A percentile compares a stretch with the other conserved stretches of the same genome.
These are phyloP conservation scores for Embiotoca jacksoni DNA, from an alignment of 2,113 vertebrate genomes.

Conservation along the genomic window DNA sequence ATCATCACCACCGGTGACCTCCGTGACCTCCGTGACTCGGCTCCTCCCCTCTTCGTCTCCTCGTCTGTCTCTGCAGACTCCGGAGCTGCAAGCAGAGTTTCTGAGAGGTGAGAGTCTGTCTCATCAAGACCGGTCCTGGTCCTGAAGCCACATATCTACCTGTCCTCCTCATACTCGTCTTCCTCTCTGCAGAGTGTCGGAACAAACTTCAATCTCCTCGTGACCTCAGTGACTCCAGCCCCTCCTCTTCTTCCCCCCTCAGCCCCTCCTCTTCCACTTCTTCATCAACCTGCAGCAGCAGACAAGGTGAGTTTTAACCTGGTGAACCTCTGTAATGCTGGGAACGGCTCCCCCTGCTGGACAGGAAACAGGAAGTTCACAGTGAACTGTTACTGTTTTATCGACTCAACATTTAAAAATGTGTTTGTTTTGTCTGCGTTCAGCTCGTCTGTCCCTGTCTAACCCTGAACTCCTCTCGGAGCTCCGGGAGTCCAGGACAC, in stretches of 20 bases:
- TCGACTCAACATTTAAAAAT: too few species aligned
- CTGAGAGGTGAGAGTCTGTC: conserved; percentile 27
- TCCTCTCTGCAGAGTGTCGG: conserved; percentile 34
- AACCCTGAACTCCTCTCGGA: conserved; percentile 63
- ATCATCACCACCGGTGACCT: not conserved
- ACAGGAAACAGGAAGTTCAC: not conserved
- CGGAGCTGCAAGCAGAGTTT: conserved; percentile 54
- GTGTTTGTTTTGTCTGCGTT: not conserved
- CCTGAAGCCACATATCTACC: too few species aligned
- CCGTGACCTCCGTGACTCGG: too few species aligned
- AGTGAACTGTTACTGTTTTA: too few species aligned
- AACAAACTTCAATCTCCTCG: conserved; percentile 12
- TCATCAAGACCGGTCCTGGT: not conserved
- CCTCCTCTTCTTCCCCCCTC: not conserved
- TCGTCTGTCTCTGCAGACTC: conserved; percentile 36
- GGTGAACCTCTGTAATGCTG: too few species aligned
- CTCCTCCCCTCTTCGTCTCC: conserved; percentile 5
- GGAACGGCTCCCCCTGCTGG: not conserved
- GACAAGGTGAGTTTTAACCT: conserved; percentile 16
- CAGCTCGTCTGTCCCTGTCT: conserved; percentile 58
- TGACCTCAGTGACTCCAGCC: not conserved
- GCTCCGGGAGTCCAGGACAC: conserved; percentile 28
- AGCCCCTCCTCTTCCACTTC: not conserved
- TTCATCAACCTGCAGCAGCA: not conserved
- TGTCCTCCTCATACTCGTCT: not conserved